A percentile compares a stretch with the other conserved stretches of the same genome.
Conservation (phyloP, 1,140 invertebrate species). For the Aricia agestis region DNA sequence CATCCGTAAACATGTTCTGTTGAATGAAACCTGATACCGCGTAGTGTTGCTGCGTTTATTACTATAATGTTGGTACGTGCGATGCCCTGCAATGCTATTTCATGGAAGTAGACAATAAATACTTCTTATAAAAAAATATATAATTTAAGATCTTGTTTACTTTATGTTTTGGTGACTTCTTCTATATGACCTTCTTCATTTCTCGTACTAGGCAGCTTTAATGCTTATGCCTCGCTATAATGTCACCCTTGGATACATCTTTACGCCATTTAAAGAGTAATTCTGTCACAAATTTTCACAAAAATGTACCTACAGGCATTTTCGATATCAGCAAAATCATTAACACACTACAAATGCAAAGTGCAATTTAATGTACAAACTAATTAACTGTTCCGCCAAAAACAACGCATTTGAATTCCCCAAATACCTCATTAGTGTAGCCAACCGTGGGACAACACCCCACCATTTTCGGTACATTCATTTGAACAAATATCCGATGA, state of each 20-base stretch:
- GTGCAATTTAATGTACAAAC: neutral
- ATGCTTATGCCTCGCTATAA: too few relatives aligned
- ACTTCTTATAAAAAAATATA: neutral
- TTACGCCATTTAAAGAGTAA: too few relatives aligned
- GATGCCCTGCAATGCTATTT: conserved; percentile 4
- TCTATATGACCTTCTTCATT: too few relatives aligned
- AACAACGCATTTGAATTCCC: conserved; percentile 18
- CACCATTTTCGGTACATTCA: conserved; percentile 29
- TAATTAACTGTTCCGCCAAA: neutral
- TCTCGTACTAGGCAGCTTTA: too few relatives aligned
- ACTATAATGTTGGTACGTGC: neutral
- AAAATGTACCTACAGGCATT: too few relatives aligned
- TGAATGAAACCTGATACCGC: neutral
- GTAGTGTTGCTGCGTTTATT: neutral
- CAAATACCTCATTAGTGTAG: conserved; percentile 25
- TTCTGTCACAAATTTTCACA: too few relatives aligned
- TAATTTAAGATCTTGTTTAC: neutral
- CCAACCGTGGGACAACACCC: conserved; percentile 16
- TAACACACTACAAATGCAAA: neutral
- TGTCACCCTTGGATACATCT: too few relatives aligned
- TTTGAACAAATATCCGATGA: conserved; percentile 18
- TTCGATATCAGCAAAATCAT: neutral
- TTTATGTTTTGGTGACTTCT: too few relatives aligned
- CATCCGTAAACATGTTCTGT: neutral
- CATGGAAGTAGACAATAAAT: neutral